Evolutionary conservation across 2,888 invertebrate species (phyloP).

Genomic region (Biston betularia): DNA sequence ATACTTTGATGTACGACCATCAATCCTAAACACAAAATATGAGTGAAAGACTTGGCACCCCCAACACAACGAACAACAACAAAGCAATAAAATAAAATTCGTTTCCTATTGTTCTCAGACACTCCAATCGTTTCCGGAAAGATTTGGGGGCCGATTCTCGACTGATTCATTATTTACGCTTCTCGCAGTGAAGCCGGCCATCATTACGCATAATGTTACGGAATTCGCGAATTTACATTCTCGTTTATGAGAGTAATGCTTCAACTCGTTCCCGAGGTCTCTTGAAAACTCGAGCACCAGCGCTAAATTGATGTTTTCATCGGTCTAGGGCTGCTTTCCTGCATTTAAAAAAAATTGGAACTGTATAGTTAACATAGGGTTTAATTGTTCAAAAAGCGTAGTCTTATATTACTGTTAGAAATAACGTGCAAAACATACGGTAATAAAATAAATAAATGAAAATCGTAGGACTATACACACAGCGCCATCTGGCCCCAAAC

Average conservation of each 20-base stretch:
- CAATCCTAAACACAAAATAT: background rate
- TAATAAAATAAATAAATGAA: too few relatives aligned
- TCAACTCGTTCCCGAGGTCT: slow-evolving; percentile 27
- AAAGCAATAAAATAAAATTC: background rate
- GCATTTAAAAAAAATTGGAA: background rate
- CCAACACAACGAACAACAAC: background rate
- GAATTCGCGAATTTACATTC: slow-evolving; percentile 30
- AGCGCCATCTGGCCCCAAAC: too few relatives aligned
- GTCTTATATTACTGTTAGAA: too few relatives aligned
- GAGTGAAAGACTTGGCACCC: background rate
- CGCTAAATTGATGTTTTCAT: slow-evolving; percentile 34
- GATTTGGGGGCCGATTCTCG: slow-evolving; percentile 5
- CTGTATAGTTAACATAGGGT: background rate
- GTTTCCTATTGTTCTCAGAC: slow-evolving; percentile 9
- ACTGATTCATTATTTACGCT: slow-evolving; percentile 39
- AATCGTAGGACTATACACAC: too few relatives aligned
- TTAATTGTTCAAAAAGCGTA: background rate
- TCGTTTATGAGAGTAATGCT: slow-evolving; percentile 24
- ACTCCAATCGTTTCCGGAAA: slow-evolving; percentile 9
- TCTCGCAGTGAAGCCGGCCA: slow-evolving; percentile 23
- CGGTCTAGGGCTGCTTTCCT: slow-evolving; percentile 21
- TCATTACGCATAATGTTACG: slow-evolving; percentile 37
- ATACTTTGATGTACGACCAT: background rate
- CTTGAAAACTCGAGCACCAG: slow-evolving; percentile 15
- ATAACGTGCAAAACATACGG: too few relatives aligned